Evolutionary conservation across 2,797 vertebrate genomes (phyloP), one percentile per base, ranked within the genome.

Genomic region (Tadarida brasiliensis): DNA sequence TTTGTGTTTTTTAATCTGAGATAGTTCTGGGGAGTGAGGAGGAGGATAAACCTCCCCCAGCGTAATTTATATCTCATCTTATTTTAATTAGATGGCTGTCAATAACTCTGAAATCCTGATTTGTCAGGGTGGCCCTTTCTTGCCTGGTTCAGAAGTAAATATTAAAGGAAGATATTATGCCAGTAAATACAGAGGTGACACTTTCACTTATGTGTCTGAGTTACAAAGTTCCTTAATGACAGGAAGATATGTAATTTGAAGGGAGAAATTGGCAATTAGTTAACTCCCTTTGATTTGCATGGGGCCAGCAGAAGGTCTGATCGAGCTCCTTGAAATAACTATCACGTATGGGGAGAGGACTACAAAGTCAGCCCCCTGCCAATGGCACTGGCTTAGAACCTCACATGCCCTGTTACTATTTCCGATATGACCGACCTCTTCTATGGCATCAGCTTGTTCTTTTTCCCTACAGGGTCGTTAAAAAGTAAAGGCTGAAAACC

Each of bases 201-300:
- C 63, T 91, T 89, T 22, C 33, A 44, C 44, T 93, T 88, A 57
- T 1, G 54, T 26, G 24, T 70, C 82, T 94, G 63, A 57, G n/a
- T 28, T 57, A 67, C 81, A 33, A 63, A 54, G 26, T 22, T 87
- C 80, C 39, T 86, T 92, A 90, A 93, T 77, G 77, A 77, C 20
- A 74, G 30, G 71, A 88, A 83, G 44, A 8, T 7, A 92, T 61
- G 33, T 74, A 91, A 94, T 96, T 97, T 76, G 94, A 94, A 92
- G 57, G 22, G 49, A 86, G 78, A 97, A 80, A 96, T n/a, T 96
- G 94, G 77, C 90, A 96, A 89, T 94, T 96, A 96, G 57, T 96
- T 87, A 86, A 30, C 68, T 74, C 61, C 7, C 71, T 91, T 83
- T 90, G 80, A 94, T 94, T 90, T 89, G 24, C 84, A 80, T 10